Conservation (phyloP, 2,888 invertebrate species). For the Archips xylosteana region DNA sequence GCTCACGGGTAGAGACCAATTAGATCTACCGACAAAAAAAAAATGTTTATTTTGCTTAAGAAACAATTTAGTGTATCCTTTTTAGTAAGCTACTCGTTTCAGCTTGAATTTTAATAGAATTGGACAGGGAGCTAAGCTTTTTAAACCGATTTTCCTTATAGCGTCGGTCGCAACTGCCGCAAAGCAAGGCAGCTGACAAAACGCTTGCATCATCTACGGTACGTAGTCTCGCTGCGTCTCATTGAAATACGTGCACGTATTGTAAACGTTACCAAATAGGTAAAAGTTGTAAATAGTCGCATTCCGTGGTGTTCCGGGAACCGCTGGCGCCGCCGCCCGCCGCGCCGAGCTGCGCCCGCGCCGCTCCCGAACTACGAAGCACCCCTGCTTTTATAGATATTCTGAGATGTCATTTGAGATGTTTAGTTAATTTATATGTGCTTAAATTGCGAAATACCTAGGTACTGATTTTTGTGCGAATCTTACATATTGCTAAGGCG, state of each 20-base stretch:
- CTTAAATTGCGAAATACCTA: no score
- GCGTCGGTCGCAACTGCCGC: background rate
- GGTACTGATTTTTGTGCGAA: no score
- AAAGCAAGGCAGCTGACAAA: background rate
- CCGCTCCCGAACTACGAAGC: conserved; percentile 53
- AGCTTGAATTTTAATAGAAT: background rate
- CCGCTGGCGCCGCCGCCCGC: conserved; percentile 69
- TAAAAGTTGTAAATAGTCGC: conserved; percentile 83
- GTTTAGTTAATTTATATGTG: background rate
- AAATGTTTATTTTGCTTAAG: background rate
- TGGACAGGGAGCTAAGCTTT: background rate
- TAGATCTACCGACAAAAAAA: background rate
- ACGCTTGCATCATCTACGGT: conserved; percentile 29
- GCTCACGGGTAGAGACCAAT: background rate
- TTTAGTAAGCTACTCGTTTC: background rate
- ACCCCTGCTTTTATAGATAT: conserved; percentile 34
- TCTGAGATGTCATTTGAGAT: background rate
- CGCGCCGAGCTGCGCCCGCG: conserved; percentile 37
- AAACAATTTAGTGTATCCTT: background rate
- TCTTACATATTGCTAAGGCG: no score
- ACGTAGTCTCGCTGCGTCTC: conserved; percentile 30
- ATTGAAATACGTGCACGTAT: conserved; percentile 68
- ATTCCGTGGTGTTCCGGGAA: conserved; percentile 79
- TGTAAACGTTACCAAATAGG: conserved; percentile 82
- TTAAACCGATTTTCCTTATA: background rate